Conservation (phyloP, 2,113 vertebrate species). For the Alces alces region DNA sequence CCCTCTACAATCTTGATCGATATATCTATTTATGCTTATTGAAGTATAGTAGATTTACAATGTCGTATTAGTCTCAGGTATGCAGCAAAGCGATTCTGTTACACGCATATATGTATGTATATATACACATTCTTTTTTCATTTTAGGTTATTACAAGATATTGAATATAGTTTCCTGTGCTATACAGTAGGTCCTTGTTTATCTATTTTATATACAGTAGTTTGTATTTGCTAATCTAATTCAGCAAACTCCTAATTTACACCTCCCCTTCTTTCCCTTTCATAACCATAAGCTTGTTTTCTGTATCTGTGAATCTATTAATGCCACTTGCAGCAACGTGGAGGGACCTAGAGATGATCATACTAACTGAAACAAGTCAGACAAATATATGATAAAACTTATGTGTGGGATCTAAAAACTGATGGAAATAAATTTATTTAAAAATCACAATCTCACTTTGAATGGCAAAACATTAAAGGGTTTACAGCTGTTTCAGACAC, state of each 20-base stretch:
- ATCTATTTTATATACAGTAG: background rate
- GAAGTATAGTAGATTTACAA: background rate
- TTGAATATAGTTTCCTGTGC: background rate
- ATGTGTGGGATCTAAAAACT: background rate
- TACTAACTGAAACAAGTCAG: background rate
- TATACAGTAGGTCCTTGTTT: background rate
- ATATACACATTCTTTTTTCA: background rate
- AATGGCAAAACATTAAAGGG: background rate
- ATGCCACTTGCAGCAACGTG: background rate
- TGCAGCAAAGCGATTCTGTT: background rate
- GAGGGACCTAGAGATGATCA: background rate
- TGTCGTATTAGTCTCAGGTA: background rate
- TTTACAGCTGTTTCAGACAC: background rate
- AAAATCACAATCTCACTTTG: background rate
- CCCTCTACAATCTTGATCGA: background rate
- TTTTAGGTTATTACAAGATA: background rate
- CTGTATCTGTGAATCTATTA: background rate
- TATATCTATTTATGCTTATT: background rate
- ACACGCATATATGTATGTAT: background rate
- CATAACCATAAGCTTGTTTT: background rate
- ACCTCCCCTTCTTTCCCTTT: background rate
- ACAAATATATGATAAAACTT: background rate
- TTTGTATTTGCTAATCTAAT: background rate
- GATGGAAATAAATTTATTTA: background rate
- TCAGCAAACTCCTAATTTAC: background rate